Conservation (phyloP, 2,888 invertebrate species). For the Cephalotes varians region DNA sequence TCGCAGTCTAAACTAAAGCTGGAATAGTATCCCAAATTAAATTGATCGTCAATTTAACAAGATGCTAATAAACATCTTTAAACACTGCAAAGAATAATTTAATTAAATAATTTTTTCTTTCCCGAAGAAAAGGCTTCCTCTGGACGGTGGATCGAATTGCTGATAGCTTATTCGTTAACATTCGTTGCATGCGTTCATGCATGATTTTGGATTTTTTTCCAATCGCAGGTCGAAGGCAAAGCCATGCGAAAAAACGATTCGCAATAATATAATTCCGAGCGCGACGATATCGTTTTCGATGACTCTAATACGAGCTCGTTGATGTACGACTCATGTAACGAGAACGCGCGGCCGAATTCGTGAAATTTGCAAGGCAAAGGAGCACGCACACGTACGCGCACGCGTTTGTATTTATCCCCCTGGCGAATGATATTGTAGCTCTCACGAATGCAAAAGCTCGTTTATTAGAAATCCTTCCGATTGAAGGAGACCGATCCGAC, state of each 20-base stretch:
- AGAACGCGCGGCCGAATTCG: constrained; percentile 49
- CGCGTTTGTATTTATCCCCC: not conserved
- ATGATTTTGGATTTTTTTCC: not conserved
- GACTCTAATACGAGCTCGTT: constrained; percentile 52
- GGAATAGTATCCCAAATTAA: too few species aligned
- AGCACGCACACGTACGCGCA: constrained; percentile 13
- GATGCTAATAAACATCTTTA: too few species aligned
- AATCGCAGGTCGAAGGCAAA: not conserved
- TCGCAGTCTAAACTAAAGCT: too few species aligned
- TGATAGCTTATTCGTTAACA: not conserved
- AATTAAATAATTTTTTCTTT: too few species aligned
- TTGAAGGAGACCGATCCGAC: constrained; percentile 19
- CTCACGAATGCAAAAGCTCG: constrained; percentile 41
- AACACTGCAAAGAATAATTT: too few species aligned
- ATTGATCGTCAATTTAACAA: too few species aligned
- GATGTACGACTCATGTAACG: constrained; percentile 55
- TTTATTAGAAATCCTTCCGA: constrained; percentile 72
- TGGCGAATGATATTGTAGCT: not conserved
- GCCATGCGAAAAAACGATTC: not conserved
- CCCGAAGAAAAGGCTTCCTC: not conserved
- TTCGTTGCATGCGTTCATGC: not conserved
- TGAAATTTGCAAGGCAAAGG: constrained; percentile 64
- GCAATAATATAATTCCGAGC: not conserved
- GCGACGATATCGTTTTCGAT: constrained; percentile 46
- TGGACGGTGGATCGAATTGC: not conserved